Evolutionary conservation across 2,113 vertebrate genomes (phyloP).

Genomic region (Ictidomys tridecemlineatus): DNA sequence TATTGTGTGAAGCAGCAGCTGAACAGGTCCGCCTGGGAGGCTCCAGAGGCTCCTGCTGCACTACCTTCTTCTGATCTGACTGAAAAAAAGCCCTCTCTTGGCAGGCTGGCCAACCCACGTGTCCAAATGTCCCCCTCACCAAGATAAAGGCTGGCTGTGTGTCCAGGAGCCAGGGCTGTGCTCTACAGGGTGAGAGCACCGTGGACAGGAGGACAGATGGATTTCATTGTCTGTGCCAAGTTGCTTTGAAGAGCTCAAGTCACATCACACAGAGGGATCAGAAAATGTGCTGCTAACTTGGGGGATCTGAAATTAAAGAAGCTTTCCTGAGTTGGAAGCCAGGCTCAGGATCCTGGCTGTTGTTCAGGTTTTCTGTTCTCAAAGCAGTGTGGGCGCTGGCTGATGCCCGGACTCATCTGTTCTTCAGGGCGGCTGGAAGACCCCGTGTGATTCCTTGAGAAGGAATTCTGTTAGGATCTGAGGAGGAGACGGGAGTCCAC

Average conservation of each 20-base stretch:
- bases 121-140: constrained; percentile 56
- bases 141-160: constrained; percentile 74
- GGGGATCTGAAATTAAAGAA: not conserved
- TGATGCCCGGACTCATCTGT: not conserved
- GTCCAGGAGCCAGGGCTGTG: constrained; percentile 50
- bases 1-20: constrained; percentile 84
- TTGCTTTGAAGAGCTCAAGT: constrained; percentile 52
- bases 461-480: not conserved
- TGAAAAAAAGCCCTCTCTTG: constrained; percentile 32
- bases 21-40: constrained; percentile 78
- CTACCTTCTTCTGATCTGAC: constrained; percentile 24
- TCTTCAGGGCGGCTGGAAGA: not conserved
- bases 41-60: constrained; percentile 52
- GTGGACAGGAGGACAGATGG: constrained; percentile 61
- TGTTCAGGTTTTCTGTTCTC: not conserved
- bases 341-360: too few relatives aligned
- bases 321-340: not conserved
- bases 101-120: constrained; percentile 46
- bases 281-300: not conserved
- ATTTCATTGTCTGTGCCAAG: not conserved
- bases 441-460: constrained; percentile 8
- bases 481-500: not conserved
- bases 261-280: not conserved
- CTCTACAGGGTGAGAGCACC: not conserved
- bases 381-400: rapidly evolving